These are phyloP conservation scores for Trissoscelio sp. DNA, from an alignment of 2,888 invertebrate species.

Conservation along the genomic window DNA sequence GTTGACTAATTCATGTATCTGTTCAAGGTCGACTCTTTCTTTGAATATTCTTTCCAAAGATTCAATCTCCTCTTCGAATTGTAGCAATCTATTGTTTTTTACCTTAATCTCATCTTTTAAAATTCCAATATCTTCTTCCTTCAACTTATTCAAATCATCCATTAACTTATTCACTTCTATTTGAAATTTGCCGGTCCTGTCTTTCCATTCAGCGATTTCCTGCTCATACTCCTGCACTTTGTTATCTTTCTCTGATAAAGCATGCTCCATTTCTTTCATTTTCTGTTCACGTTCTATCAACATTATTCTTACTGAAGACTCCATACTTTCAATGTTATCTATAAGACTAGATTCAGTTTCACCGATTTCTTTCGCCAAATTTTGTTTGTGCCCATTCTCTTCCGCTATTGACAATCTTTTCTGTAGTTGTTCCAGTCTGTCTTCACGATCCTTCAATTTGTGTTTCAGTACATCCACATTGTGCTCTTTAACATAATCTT, in stretches of 20 bases:
- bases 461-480: constrained; percentile 77
- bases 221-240: constrained; percentile 75
- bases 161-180: constrained; percentile 73
- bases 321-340: constrained; percentile 28
- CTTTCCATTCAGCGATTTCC: constrained; percentile 74
- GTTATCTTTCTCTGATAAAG: constrained; percentile 75
- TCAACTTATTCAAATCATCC: constrained; percentile 74
- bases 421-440: constrained; percentile 76
- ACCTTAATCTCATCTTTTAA: constrained; percentile 77
- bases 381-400: constrained; percentile 31
- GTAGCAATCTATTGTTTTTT: constrained; percentile 72
- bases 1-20: constrained; percentile 78
- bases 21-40: constrained; percentile 78
- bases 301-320: constrained; percentile 40
- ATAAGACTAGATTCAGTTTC: constrained; percentile 19
- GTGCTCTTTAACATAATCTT: constrained; percentile 79
- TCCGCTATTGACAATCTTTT: constrained; percentile 62
- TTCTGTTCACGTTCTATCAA: constrained; percentile 72
- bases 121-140: constrained; percentile 75
- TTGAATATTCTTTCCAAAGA: constrained; percentile 77
- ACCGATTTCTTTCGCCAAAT: not conserved
- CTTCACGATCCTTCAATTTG: constrained; percentile 78
- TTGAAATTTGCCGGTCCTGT: constrained; percentile 71
- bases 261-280: constrained; percentile 76
- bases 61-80: constrained; percentile 78